phyloP scores from a whole-genome alignment of 2,888 invertebrate species.

The Diogma glabrata region DNA sequence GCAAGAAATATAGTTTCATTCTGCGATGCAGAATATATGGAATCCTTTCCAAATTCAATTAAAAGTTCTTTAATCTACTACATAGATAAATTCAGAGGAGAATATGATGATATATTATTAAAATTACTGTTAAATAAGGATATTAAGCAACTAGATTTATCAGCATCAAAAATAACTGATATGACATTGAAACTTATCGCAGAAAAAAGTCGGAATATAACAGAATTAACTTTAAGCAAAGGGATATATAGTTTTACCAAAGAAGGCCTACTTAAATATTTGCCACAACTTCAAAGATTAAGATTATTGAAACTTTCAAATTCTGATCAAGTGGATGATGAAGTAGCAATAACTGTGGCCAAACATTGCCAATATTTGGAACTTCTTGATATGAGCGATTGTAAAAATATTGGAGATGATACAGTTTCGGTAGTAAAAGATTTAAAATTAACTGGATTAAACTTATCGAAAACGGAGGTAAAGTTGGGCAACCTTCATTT shows the following conservation, averaged over 20 bases:
- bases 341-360: slow-evolving; percentile 31
- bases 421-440: slow-evolving; percentile 25
- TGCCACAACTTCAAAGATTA: slow-evolving; percentile 25
- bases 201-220: slow-evolving; percentile 4
- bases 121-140: slow-evolving; percentile 10
- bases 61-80: too few species aligned
- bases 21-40: too few species aligned
- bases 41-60: too few species aligned
- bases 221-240: slow-evolving; percentile 10
- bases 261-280: slow-evolving; percentile 26
- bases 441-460: slow-evolving; percentile 27
- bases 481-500: slow-evolving; percentile 15
- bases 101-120: slow-evolving; percentile 12
- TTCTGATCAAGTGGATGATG: slow-evolving; percentile 32
- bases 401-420: slow-evolving; percentile 27
- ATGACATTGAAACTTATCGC: slow-evolving; percentile 8
- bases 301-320: slow-evolving; percentile 24
- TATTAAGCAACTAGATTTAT: slow-evolving; percentile 12
- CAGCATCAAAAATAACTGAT: slow-evolving; percentile 13
- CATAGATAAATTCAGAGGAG: too few species aligned
- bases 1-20: too few species aligned
- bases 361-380: slow-evolving; percentile 26
- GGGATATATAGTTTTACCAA: slow-evolving; percentile 10
- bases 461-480: slow-evolving; percentile 32
- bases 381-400: slow-evolving; percentile 28